Evolutionary conservation across 2,113 vertebrate species (phyloP).

Genomic region (Thermophis baileyi): DNA sequence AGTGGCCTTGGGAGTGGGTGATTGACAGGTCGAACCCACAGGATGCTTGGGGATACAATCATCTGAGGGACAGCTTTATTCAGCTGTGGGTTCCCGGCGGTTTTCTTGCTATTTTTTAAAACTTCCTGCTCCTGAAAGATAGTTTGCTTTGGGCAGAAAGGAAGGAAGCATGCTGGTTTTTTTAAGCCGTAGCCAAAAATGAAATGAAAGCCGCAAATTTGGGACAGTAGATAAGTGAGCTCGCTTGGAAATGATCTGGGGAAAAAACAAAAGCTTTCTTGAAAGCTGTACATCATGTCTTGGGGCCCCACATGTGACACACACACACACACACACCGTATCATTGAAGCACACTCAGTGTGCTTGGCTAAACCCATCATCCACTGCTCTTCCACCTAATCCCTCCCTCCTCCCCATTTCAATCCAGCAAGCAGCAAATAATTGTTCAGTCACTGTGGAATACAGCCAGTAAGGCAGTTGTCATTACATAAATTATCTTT

Average conservation of each 20-base stretch:
- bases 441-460: neutral
- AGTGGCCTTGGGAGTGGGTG: neutral
- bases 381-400: neutral
- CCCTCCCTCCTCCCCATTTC: neutral
- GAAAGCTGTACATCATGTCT: neutral
- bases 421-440: neutral
- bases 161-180: conserved; percentile 28
- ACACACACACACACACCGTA: neutral
- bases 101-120: neutral
- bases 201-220: conserved; percentile 57
- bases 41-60: conserved; percentile 33
- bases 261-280: conserved; percentile 21
- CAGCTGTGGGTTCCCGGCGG: conserved; percentile 34
- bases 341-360: neutral
- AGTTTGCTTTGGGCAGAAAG: conserved; percentile 47
- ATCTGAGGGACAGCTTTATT: conserved; percentile 57
- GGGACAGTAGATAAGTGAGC: conserved; percentile 64
- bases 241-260: conserved; percentile 63
- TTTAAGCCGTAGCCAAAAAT: conserved; percentile 66
- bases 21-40: conserved; percentile 36
- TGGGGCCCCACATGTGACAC: too few species aligned
- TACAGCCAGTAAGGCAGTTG: neutral
- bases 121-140: conserved; percentile 68
- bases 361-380: neutral
- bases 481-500: neutral